Percentiles rank a stretch among this genome's conserved stretches.
Evolutionary conservation across 2,113 vertebrate species (phyloP).

Genomic region (Galbula dea): DNA sequence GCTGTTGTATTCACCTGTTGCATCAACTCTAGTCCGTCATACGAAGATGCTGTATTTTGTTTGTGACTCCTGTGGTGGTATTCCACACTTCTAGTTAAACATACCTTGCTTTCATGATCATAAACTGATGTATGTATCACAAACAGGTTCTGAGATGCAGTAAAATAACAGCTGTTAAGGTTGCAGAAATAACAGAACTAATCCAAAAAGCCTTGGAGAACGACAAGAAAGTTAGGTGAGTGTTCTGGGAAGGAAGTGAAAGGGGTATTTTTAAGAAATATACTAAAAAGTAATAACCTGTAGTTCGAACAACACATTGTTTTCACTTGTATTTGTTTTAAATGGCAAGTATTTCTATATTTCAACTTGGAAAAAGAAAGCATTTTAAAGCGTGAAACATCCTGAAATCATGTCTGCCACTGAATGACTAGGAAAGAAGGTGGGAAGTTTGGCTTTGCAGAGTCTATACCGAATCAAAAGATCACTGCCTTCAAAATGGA

Average conservation of each 20-base stretch:
- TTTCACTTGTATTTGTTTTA: not conserved
- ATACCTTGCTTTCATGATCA: not conserved
- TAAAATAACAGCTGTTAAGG: conserved; percentile 95
- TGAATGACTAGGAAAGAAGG: conserved; percentile 85
- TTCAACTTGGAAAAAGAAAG: not conserved
- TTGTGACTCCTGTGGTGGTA: not conserved
- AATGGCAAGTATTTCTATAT: not conserved
- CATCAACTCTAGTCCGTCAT: not conserved
- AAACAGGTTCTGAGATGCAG: conserved; percentile 92
- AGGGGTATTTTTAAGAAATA: not conserved
- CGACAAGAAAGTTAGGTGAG: conserved; percentile 86
- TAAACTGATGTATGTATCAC: not conserved
- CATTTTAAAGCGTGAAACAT: not conserved
- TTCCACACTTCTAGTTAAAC: not conserved
- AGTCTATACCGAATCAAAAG: conserved; percentile 85
- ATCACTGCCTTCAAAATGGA: conserved; percentile 89
- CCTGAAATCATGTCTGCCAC: not conserved
- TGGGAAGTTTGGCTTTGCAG: conserved; percentile 89
- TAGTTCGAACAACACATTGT: not conserved
- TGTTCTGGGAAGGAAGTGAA: not conserved
- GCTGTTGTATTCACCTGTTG: not conserved
- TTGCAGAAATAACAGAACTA: conserved; percentile 92
- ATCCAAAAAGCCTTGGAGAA: conserved; percentile 92
- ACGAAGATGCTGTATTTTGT: not conserved
- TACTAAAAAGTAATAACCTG: not conserved